Percentiles rank a stretch among this genome's conserved stretches.
phyloP scores from a whole-genome alignment of 2,113 vertebrate species.

The Phoxinus phoxinus region DNA sequence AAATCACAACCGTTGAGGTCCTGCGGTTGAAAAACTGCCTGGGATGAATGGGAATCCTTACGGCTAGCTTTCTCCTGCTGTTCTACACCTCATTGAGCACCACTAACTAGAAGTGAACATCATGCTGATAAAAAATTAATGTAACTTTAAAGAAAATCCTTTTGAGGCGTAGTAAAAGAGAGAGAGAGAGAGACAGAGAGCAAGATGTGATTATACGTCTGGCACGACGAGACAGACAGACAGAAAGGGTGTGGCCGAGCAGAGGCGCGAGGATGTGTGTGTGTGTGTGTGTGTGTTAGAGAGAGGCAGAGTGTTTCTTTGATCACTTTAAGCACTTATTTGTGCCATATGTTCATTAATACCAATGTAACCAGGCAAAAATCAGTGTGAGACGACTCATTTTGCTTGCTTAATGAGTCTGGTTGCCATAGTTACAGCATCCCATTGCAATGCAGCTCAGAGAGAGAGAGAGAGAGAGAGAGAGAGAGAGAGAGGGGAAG shows the following conservation, averaged over 20 bases:
- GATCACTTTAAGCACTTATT: not conserved
- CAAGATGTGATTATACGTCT: conserved; percentile 11
- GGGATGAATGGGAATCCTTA: conserved; percentile 1
- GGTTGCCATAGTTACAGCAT: conserved; percentile 58
- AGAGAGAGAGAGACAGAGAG: too few species aligned
- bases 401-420: conserved; percentile 56
- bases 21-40: too few species aligned
- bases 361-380: conserved; percentile 21
- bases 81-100: not conserved
- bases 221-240: conserved; percentile 15
- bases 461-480: conserved; percentile 42
- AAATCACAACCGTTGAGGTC: not conserved
- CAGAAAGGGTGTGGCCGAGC: conserved; percentile 24
- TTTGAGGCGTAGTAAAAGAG: not conserved
- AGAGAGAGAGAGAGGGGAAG: conserved; percentile 25
- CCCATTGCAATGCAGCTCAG: conserved; percentile 49
- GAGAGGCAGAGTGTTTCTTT: not conserved
- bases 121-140: conserved; percentile 4
- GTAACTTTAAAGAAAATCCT: not conserved
- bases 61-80: not conserved
- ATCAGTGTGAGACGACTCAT: conserved; percentile 25
- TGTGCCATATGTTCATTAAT: conserved; percentile 28
- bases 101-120: conserved; percentile 1
- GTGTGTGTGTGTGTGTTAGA: conserved; percentile 25
- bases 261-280: not conserved